Conservation (phyloP, 92 coral and sea anemone genomes). For the Pocillopora meandrina region DNA sequence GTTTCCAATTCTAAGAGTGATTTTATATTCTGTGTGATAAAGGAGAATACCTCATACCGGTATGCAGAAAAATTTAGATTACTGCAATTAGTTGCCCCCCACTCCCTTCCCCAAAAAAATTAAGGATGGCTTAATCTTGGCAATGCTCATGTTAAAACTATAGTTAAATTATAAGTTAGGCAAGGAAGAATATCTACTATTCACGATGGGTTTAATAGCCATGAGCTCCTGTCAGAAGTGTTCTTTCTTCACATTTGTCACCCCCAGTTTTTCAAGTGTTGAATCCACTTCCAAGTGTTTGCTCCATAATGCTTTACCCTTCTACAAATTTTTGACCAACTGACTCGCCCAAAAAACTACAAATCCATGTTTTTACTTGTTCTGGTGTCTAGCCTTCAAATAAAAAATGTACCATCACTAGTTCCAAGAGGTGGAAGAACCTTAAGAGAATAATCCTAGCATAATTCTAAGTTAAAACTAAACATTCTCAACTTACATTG, state of each 20-base stretch:
- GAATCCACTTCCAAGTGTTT: neutral
- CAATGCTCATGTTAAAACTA: too few relatives aligned
- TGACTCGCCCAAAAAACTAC: neutral
- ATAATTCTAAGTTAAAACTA: neutral
- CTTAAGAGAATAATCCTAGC: neutral
- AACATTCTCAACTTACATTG: neutral
- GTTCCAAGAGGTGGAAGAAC: neutral
- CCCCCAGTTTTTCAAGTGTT: too few relatives aligned
- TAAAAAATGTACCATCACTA: neutral
- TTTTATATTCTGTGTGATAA: neutral
- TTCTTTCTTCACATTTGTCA: too few relatives aligned
- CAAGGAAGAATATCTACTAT: constrained; percentile 3
- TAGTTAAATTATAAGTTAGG: neutral
- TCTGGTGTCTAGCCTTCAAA: constrained; percentile 18
- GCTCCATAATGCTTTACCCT: constrained; percentile 1
- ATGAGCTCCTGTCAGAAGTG: too few relatives aligned
- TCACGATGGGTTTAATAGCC: neutral
- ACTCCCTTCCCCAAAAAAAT: too few relatives aligned
- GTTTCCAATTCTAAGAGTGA: neutral
- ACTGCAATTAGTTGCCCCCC: too few relatives aligned
- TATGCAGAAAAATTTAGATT: too few relatives aligned
- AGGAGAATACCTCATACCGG: too few relatives aligned
- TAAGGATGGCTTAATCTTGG: too few relatives aligned
- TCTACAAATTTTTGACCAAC: neutral
- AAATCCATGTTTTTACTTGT: constrained; percentile 12